Base-by-base conservation (phyloP, 2,888 invertebrate genomes). In the Epiperipatus broadwayi region DNA sequence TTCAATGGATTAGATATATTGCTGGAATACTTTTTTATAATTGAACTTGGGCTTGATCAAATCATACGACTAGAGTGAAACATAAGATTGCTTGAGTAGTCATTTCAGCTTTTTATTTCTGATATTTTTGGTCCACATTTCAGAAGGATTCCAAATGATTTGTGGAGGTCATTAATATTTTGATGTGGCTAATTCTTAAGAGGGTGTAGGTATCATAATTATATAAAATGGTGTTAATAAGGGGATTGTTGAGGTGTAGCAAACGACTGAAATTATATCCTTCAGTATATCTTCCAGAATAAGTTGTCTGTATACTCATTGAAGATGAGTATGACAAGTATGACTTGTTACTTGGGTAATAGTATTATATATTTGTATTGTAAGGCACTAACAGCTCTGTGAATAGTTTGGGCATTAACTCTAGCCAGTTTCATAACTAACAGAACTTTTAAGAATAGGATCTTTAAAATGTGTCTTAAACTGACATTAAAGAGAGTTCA, bases 391-490 rank as follows among this genome's bases (percentile, higher is more conserved):
- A 75, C 74, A 20, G 75, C 75, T 48, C 74, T 61, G 51, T 75
- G 74, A 43, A 76, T 72, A 1, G 74, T 69, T 52, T 74, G 72
- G 21, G 69, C 64, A 52, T 70, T 70, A 64, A 72, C 65, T 47
- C 63, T 70, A 18, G 54, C 52, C 32, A 57, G 46, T 41, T 55
- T 55, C 25, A 56, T 53, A 78, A 39, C 74, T 72, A 1, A 43
- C 43, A 5, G 72, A 78, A 4, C 78, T 78, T 16, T 68, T 68
- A 0, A 80, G 79, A 35, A 80, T 69, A 0, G 89, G 83, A 53
- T 93, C 91, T 46, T 84, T 67, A 65, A 87, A 97, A 58, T 97
- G 89, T 59, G 87, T 85, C 56, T 99, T 99, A 61, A 97, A 97
- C 93, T 93, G 97, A 43, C 78, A 75, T 51, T 99, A 70, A 41